Evolutionary conservation across 2,113 vertebrate genomes (phyloP), one percentile per base, ranked within the genome.

Genomic region (Xyliphius kryptos): DNA sequence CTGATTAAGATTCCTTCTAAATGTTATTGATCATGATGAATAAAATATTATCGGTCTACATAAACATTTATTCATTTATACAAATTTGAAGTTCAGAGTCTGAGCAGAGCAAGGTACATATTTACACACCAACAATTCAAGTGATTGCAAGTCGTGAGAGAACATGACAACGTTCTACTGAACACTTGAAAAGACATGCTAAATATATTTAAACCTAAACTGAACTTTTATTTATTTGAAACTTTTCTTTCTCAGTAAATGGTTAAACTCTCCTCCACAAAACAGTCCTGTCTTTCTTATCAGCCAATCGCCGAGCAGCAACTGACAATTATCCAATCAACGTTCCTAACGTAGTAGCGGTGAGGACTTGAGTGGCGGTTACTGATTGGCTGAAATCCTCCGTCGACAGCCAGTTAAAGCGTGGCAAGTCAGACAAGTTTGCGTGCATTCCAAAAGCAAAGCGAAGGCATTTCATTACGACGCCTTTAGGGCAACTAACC

Each of bases 361-460:
- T 12, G 46, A 11, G 56, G 75, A 67, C 55, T 67, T 78, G 83
- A 93, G 93, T 97, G 93, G 86, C 92, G 82, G 49, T 1, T 8
- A 41, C 50, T 77, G 85, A 91, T 97, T 94, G 93, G 93, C 61
- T 20, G 55, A 43, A 0, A 0, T 9, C 14, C 1, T 12, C 8
- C 0, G 11, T 7, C 20, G 17, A 0, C 50, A 75, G 59, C 93
- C 91, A 95, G 93, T 94, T 80, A 72, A 46, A 68, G 71, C 76
- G 68, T 76, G 89, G 91, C 91, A 95, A 85, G 88, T 95, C 93
- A 94, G 79, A 78, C 76, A 86, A 82, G 80, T 81, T 72, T 41
- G 78, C 74, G 78, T 56, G 26, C 26, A 32, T 32, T 5, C 26
- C 1, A 58, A n/a, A 10, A 61, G 78, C 75, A 11, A 71, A 43